Evolutionary conservation across 2,113 vertebrate species (phyloP), one percentile per base, ranked within the genome.

Genomic region (Pleuronectes platessa): DNA sequence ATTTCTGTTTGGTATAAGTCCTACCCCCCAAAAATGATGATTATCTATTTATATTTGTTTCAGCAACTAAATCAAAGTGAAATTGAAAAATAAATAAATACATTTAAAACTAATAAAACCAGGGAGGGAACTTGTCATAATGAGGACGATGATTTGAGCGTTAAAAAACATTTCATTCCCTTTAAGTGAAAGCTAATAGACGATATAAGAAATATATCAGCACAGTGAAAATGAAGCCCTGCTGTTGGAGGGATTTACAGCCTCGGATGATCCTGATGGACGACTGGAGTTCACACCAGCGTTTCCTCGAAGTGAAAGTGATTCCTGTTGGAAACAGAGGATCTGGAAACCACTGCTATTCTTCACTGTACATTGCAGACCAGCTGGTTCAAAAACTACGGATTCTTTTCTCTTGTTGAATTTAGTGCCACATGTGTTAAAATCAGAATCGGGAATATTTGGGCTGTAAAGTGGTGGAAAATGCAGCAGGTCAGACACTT

Each of bases 351-450:
- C 23, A 21, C 68, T 58, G 61, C 55, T 68, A 73, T 40, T 40
- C 11, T 49, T 81, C 53, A 75, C 60, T 86, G 78, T 90, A 86
- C 82, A 85, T 72, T 77, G 82, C 88, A 93, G 90, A 89, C 87
- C 88, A 92, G 89, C 91, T 92, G 87, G 89, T 87, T 87, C 58
- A 3, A 84, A 78, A 74, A 71, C 5, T 64, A 66, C 49, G 6
- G 27, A 59, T 63, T 78, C 4, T 61, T 59, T 67, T 62, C 5
- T 74, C 55, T 62, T 8, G 13, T 74, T 64, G 71, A 58, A 75
- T 54, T 79, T 74, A 76, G 73, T 74, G 79, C 55, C 49, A 42
- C 26, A 3, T 64, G 54, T 65, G 45, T 8, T 35, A 61, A 76
- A 82, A 71, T 66, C 51, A 67, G 58, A 40, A 62, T 58, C 11